Evolutionary conservation across 1,140 invertebrate species (phyloP).

Genomic region (Listronotus bonariensis): DNA sequence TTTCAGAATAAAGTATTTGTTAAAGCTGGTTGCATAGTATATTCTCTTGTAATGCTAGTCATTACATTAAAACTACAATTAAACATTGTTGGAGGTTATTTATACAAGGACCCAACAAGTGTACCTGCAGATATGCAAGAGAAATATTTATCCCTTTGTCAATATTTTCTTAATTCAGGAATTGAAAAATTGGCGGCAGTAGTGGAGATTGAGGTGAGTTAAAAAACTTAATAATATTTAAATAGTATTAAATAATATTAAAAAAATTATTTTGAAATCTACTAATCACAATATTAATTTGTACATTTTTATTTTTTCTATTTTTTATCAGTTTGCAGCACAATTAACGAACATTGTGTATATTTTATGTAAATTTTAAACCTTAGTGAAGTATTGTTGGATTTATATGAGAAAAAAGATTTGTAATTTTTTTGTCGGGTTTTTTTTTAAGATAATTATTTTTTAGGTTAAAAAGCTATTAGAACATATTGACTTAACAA

Average conservation of each 20-base stretch:
- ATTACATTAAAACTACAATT: slow-evolving; percentile 82
- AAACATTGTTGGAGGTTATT: slow-evolving; percentile 84
- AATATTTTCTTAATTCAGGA: slow-evolving; percentile 74
- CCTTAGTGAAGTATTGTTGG: too few relatives aligned
- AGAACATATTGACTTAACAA: slow-evolving; percentile 70
- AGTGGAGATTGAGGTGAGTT: slow-evolving; percentile 68
- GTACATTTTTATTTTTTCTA: too few relatives aligned
- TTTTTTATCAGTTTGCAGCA: too few relatives aligned
- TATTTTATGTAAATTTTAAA: too few relatives aligned
- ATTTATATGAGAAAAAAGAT: too few relatives aligned
- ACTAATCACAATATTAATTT: too few relatives aligned
- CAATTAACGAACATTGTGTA: too few relatives aligned
- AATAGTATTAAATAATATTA: slow-evolving; percentile 1
- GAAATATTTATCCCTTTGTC: slow-evolving; percentile 72
- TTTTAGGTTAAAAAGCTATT: slow-evolving; percentile 63
- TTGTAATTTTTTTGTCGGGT: too few relatives aligned
- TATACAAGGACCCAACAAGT: slow-evolving; percentile 71
- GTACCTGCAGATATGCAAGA: slow-evolving; percentile 65
- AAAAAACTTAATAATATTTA: neutral
- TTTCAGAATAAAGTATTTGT: slow-evolving; percentile 66
- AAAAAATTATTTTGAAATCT: slow-evolving; percentile 1
- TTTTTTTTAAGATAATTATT: neutral
- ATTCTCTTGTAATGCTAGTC: slow-evolving; percentile 80
- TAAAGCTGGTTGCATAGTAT: slow-evolving; percentile 73
- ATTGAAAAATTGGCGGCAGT: slow-evolving; percentile 67